phyloP scores from a whole-genome alignment of 2,888 invertebrate species.

The Tetragnatha montana region DNA sequence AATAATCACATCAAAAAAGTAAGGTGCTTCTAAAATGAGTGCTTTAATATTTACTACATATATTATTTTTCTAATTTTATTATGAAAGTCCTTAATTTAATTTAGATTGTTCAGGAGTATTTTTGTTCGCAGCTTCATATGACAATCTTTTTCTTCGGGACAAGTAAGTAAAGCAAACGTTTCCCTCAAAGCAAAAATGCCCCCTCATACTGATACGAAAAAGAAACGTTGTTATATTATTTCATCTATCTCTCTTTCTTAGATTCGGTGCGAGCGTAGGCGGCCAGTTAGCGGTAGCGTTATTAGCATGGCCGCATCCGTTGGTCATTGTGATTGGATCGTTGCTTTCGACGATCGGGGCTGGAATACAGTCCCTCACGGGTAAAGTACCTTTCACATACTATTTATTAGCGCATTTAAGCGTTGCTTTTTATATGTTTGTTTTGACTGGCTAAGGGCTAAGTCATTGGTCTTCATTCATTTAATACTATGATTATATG shows the following conservation, averaged over 20 bases:
- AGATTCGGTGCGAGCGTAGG: conserved; percentile 98
- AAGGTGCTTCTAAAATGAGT: no score
- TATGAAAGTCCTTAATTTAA: conserved; percentile 31
- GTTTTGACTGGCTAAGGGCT: no score
- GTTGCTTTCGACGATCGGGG: conserved; percentile 97
- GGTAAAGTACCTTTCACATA: conserved; percentile 73
- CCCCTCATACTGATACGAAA: no score
- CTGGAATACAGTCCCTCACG: conserved; percentile 97
- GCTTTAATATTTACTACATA: no score
- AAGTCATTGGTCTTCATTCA: no score
- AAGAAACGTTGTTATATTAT: no score
- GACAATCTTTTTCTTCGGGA: conserved; percentile 95
- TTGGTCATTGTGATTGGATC: conserved; percentile 98
- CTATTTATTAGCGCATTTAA: not conserved
- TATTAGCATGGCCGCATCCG: conserved; percentile 96
- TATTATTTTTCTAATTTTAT: no score
- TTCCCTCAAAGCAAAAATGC: not conserved
- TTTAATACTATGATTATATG: no score
- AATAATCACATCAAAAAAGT: no score
- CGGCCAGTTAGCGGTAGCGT: conserved; percentile 96
- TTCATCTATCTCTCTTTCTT: not conserved
- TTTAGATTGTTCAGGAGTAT: conserved; percentile 86
- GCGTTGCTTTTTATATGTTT: not conserved
- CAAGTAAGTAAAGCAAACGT: conserved; percentile 84
- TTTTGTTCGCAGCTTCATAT: conserved; percentile 96